Evolutionary conservation across 2,888 invertebrate species (phyloP), one percentile per base, ranked within the genome.

Genomic region (Calliopum simillimum): DNA sequence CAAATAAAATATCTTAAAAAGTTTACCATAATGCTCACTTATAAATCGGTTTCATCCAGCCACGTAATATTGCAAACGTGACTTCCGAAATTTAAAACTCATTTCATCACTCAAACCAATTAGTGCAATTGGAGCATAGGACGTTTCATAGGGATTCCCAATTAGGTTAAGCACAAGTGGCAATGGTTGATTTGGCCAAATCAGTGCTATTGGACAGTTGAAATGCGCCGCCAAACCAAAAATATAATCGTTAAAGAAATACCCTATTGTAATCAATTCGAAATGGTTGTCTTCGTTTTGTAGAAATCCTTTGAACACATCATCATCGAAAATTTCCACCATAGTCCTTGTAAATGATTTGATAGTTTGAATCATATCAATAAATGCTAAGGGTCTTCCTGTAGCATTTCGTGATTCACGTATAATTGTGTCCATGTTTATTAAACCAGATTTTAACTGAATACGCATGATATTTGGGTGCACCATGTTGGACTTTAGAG

Each of bases 161-260:
- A 78, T 76, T 13, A 77, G 56, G 6, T 72, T 62, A 4, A 74
- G 73, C 2, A 78, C 56, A 5, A 58, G 33, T 2, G 69, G 55
- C 12, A 76, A 53, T 2, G 76, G 68, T 23, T 76, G 70, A 56
- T 74, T 72, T 5, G 76, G 73, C 71, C 76, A 77, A 12, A 77
- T 64, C 3, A 80, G 23, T 4, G 79, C 76, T 1, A 76, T 63
- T 3, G 81, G 80, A 61, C 79, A 79, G n/a, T 79, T 75, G 55
- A 79, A 81, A 71, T 80, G 81, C 1, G 76, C 77, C 1, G 79
- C 79, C 41, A 80, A 47, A 2, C 81, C 81, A 14, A 80, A 66
- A 21, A 76, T 72, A 14, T 74, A 74, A n/a, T 80, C 79, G 64
- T 73, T 74, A 14, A 76, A 71, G 1, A 76, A 63, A 71, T 77